Evolutionary conservation across 1,140 invertebrate genomes (phyloP).

Genomic region (Drosophila yakuba): DNA sequence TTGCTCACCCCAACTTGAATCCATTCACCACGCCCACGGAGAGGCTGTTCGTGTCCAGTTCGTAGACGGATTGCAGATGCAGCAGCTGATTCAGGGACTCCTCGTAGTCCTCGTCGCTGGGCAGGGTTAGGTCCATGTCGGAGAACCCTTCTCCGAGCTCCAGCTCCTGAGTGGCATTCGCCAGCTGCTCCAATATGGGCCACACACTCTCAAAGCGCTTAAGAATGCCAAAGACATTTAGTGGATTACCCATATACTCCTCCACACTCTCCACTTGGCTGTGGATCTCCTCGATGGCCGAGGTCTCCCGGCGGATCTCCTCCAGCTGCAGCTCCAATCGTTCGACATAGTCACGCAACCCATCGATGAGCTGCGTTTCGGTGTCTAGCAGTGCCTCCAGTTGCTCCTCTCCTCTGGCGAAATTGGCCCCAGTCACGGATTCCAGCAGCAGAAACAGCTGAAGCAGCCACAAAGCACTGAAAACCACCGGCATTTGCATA

Average conservation of each 20-base stretch:
- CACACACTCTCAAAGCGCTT: slow-evolving; percentile 96
- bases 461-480: slow-evolving; percentile 44
- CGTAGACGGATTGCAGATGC: slow-evolving; percentile 70
- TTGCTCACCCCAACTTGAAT: slow-evolving; percentile 69
- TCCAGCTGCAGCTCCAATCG: slow-evolving; percentile 42
- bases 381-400: slow-evolving; percentile 46
- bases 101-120: slow-evolving; percentile 73
- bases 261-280: slow-evolving; percentile 91
- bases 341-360: slow-evolving; percentile 59
- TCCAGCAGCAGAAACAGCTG: slow-evolving; percentile 25
- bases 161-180: slow-evolving; percentile 34
- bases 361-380: slow-evolving; percentile 56
- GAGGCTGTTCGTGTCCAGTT: slow-evolving; percentile 59
- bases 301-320: slow-evolving; percentile 42
- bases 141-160: not conserved
- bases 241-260: slow-evolving; percentile 95
- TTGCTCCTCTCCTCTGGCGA: slow-evolving; percentile 32
- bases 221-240: slow-evolving; percentile 98
- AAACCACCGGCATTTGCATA: slow-evolving; percentile 59
- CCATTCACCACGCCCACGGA: slow-evolving; percentile 72
- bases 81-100: slow-evolving; percentile 57
- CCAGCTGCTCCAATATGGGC: slow-evolving; percentile 85
- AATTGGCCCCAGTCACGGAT: slow-evolving; percentile 13
- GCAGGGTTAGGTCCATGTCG: slow-evolving; percentile 23
- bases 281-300: slow-evolving; percentile 89